Evolutionary conservation across 30 jellyfish, hydroid and myxozoan genomes (phyloP).

Genomic region (Chrysaora quinquecirrha): DNA sequence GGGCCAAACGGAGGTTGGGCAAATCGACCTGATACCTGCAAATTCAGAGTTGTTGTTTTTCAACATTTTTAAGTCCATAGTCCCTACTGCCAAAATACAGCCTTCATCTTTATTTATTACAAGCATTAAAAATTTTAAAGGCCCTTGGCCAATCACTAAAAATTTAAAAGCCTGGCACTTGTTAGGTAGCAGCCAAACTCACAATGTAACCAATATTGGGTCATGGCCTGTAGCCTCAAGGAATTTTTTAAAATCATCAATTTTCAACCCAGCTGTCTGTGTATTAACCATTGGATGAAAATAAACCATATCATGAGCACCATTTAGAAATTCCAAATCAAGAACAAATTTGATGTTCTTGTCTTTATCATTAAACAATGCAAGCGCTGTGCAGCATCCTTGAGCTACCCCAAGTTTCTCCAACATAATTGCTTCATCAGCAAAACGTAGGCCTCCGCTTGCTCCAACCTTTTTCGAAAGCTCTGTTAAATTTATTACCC

Average conservation of each 20-base stretch:
- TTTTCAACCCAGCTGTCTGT: conserved; percentile 78
- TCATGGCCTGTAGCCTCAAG: conserved; percentile 80
- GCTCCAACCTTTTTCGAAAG: conserved; percentile 85
- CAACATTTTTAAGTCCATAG: too few relatives aligned
- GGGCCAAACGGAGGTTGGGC: too few relatives aligned
- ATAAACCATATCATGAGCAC: conserved; percentile 59
- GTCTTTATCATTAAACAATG: conserved; percentile 74
- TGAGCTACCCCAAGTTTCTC: conserved; percentile 94
- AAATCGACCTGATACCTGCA: too few relatives aligned
- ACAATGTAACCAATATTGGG: conserved; percentile 39
- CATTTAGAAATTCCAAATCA: conserved; percentile 71
- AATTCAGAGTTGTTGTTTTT: too few relatives aligned
- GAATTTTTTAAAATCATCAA: conserved; percentile 69
- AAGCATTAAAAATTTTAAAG: too few relatives aligned
- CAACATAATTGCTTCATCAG: conserved; percentile 87
- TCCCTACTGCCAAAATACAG: too few relatives aligned
- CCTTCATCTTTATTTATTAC: too few relatives aligned
- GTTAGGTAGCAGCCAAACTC: too few relatives aligned
- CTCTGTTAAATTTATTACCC: conserved; percentile 62
- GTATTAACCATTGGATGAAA: conserved; percentile 96
- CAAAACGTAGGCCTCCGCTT: conserved; percentile 88
- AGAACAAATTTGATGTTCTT: conserved; percentile 62
- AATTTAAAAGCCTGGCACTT: too few relatives aligned
- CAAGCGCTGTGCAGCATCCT: conserved; percentile 92
- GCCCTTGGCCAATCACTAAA: too few relatives aligned